Evolutionary conservation across 2,888 invertebrate species (phyloP), one percentile per base, ranked within the genome.

Genomic region (Rhimphoctona megacephalus): DNA sequence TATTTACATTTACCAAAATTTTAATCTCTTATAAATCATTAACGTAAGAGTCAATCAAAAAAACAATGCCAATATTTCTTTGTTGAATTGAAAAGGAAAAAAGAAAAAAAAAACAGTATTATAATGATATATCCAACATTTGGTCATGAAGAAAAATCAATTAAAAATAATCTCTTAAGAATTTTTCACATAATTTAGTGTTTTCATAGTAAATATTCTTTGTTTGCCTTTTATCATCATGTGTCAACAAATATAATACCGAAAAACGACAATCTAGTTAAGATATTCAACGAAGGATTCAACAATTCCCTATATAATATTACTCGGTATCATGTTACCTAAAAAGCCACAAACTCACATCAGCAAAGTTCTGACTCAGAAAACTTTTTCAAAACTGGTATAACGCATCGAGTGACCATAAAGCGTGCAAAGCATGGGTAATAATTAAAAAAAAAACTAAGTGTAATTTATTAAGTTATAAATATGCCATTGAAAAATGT

Each of bases 291-390:
- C 5, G 33, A 72, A 64, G 46, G 52, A 39, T 61, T 36, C 46
- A 43, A 43, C 43, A 43, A 43, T 43, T 43, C 43, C 11, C 43
- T 43, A 39, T 36, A 54, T 36, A 43, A 66, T 77, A 70, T 61
- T 52, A 19, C 17, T 30, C 17, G 19, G 61, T 66, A 81, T 81
- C 70, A 25, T 11, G 11, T 81, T 77, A 77, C 85, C 49, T 46
- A 25, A 19, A 72, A 85, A 81, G 17, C 85, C 85, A 77, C 85
- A 81, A 36, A 36, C 61, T 76, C 69, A 5, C 22, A 36, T 46
- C 14, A 14, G 33, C 54, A 46, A 64, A 39, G 69, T 49, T 74
- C n/a, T 33, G 52, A 19, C 33, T 77, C 9, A 43, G 39, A 78
- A 39, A 61, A 39, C 19, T 17, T 76, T 11, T 69, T 11, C 11